These are phyloP conservation scores for Aptenodytes forsteri DNA, from an alignment of 2,113 vertebrate species.

Conservation along the genomic window DNA sequence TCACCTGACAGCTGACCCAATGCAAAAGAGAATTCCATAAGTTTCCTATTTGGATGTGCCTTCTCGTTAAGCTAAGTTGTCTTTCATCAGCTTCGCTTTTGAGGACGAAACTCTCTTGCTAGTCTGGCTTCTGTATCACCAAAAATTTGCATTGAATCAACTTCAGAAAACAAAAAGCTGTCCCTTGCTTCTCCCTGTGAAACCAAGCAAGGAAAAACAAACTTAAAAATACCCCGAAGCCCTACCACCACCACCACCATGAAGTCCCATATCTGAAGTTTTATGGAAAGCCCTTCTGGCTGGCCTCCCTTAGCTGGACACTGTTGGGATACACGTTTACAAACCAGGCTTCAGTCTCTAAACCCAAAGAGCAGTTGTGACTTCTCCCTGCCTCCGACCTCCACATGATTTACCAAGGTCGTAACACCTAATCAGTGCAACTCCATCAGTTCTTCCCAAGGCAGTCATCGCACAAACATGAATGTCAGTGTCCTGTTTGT, in stretches of 20 bases:
- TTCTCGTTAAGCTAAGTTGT: not conserved
- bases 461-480: fast-evolving
- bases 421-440: not conserved
- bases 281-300: not conserved
- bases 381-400: not conserved
- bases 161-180: not conserved
- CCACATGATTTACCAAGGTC: not conserved
- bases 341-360: not conserved
- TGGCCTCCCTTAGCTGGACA: not conserved
- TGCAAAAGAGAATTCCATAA: not conserved
- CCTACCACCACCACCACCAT: not conserved
- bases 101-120: not conserved
- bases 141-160: not conserved
- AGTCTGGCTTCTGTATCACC: not conserved
- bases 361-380: not conserved
- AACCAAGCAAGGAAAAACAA: not conserved
- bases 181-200: not conserved
- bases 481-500: not conserved
- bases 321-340: fast-evolving
- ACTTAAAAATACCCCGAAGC: not conserved
- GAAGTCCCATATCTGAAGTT: not conserved
- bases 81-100: not conserved
- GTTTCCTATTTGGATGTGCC: not conserved
- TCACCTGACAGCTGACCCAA: not conserved
- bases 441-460: not conserved